Conservation (phyloP, 2,888 invertebrate species). For the Argyresthia albistria region DNA sequence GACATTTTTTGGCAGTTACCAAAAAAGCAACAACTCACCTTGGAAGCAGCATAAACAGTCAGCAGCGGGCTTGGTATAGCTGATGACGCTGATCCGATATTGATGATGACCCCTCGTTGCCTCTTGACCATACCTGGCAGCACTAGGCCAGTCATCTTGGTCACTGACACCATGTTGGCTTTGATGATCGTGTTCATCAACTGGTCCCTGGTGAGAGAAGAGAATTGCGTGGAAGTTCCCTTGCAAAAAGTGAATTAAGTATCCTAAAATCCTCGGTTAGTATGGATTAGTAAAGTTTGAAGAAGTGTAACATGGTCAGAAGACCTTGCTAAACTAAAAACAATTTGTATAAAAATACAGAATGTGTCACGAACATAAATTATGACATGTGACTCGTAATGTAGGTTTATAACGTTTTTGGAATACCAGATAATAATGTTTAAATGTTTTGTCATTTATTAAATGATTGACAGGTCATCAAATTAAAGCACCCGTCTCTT, state of each 20-base stretch:
- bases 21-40: slow-evolving; percentile 63
- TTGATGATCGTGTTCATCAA: slow-evolving; percentile 78
- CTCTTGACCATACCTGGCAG: slow-evolving; percentile 89
- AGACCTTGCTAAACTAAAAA: too few relatives aligned
- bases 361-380: too few relatives aligned
- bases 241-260: too few relatives aligned
- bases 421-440: too few relatives aligned
- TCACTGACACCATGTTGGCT: slow-evolving; percentile 85
- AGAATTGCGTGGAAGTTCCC: not conserved
- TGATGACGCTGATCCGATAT: slow-evolving; percentile 89
- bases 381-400: too few relatives aligned
- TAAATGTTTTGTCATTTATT: too few relatives aligned
- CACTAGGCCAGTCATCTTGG: slow-evolving; percentile 87
- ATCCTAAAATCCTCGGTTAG: too few relatives aligned
- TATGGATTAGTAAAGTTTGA: too few relatives aligned
- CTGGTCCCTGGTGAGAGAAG: slow-evolving; percentile 57
- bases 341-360: too few relatives aligned
- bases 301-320: too few relatives aligned
- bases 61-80: slow-evolving; percentile 86
- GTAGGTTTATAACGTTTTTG: too few relatives aligned
- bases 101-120: slow-evolving; percentile 88
- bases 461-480: not conserved
- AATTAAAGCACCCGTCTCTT: not conserved
- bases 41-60: slow-evolving; percentile 89
- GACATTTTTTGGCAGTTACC: too few relatives aligned